Evolutionary conservation across 2,888 invertebrate species (phyloP), one percentile per base, ranked within the genome.

Genomic region (Epinotia brunnichana): DNA sequence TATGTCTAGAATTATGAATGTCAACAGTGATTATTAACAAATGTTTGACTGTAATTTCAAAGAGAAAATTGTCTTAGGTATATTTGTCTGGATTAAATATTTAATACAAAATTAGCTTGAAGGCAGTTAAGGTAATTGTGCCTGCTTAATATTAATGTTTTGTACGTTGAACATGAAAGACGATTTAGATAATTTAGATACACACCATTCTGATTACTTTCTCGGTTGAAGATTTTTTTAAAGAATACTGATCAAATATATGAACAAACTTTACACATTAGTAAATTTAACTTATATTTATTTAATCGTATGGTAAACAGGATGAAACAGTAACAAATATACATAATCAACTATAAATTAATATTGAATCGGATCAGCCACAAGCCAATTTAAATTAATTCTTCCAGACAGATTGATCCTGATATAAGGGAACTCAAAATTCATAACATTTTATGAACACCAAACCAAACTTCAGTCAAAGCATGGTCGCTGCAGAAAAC

Each of bases 1-100:
- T 82, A 83, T 83, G 85, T 79, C 79, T 77, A 77, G 74, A 79
- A 79, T 79, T 77, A 79, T 78, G 75, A 77, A 77, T 76, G 79
- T 78, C 78, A 78, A 80, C 76, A 77, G 77, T 75, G 68, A 75
- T 73, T 73, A 71, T 75, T 74, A 72, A 61, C 53, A 48, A 72
- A 72, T 74, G 68, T 61, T 75, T 67, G 24, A 60, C 29, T 56
- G 41, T 70, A 73, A 78, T 72, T 74, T 75, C 66, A 67, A 73
- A 71, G 57, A 71, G 66, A 72, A 76, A 64, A 48, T 56, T 19
- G 53, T 64, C 69, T 71, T 63, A 60, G 70, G 51, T 21, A 69
- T 51, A 61, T 75, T 75, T 62, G 67, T 21, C 19, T 53, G 10
- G 17, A 51, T 70, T 39, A 53, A 66, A 70, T 41, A 39, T 59